Percentiles rank a stretch among this genome's conserved stretches.
phyloP scores from a whole-genome alignment of 2,797 vertebrate species.

The Sarcoramphus papa region DNA sequence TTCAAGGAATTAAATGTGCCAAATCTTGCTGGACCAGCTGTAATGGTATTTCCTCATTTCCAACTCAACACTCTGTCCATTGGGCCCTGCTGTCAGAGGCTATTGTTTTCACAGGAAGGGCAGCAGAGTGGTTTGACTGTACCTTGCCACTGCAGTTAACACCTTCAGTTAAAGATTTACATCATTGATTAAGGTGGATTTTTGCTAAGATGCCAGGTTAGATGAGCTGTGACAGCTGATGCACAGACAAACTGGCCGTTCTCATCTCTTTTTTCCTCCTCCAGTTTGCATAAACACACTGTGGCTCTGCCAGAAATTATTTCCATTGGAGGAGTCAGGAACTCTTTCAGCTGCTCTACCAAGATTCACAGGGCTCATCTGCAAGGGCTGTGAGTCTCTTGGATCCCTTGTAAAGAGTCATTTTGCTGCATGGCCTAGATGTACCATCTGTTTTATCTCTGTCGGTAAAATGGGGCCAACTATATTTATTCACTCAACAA shows the following conservation, averaged over 20 bases:
- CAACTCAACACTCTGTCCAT: background rate
- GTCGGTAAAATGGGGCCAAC: background rate
- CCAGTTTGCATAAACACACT: background rate
- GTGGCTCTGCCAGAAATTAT: constrained; percentile 41
- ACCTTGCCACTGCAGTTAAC: background rate
- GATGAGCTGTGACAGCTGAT: constrained; percentile 25
- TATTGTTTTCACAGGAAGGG: background rate
- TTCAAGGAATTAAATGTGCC: background rate
- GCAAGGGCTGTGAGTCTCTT: constrained; percentile 15
- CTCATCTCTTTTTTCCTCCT: constrained; percentile 1
- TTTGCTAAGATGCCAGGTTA: constrained; percentile 1
- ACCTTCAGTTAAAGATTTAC: background rate
- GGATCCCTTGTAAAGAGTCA: constrained; percentile 5
- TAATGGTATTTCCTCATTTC: background rate
- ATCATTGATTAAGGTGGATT: background rate
- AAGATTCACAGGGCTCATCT: constrained; percentile 38
- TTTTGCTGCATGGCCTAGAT: constrained; percentile 45
- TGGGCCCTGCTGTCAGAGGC: background rate
- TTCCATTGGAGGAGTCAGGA: constrained; percentile 38
- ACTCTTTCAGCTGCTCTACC: constrained; percentile 17
- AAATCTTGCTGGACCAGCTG: background rate
- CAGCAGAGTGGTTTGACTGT: background rate
- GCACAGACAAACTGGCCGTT: background rate
- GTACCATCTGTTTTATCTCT: constrained; percentile 40
- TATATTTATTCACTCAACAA: constrained; percentile 21